phyloP scores from a whole-genome alignment of 2,113 vertebrate species.

The Calonectris borealis region DNA sequence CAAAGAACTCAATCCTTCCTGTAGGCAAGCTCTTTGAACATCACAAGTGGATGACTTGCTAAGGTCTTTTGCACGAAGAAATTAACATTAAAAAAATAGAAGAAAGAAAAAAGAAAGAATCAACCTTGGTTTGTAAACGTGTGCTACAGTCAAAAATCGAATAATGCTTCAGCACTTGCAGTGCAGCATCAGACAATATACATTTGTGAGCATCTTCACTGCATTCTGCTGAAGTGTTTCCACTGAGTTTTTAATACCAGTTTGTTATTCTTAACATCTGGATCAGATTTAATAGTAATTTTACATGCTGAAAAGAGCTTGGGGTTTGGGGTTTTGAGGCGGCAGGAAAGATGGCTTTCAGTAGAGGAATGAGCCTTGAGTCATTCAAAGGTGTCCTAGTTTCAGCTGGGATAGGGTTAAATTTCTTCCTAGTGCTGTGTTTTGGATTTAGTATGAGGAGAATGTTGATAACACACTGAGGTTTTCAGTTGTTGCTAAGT shows the following conservation, averaged over 20 bases:
- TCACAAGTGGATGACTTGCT: neutral
- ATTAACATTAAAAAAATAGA: neutral
- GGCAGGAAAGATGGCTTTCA: neutral
- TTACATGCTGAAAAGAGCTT: neutral
- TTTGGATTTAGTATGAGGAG: too few relatives aligned
- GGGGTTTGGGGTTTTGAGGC: neutral
- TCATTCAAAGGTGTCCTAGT: too few relatives aligned
- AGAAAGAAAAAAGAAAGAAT: neutral
- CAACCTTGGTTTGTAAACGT: neutral
- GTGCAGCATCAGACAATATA: neutral
- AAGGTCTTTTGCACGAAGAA: neutral
- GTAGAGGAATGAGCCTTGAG: neutral
- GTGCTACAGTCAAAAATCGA: neutral
- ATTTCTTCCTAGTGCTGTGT: too few relatives aligned
- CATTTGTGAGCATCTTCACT: neutral
- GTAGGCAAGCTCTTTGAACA: conserved; percentile 7
- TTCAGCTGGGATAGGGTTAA: too few relatives aligned
- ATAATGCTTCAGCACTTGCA: neutral
- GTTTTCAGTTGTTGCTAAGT: too few relatives aligned
- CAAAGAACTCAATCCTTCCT: neutral
- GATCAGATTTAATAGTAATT: conserved; percentile 15
- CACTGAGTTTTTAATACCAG: neutral
- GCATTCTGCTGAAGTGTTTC: neutral
- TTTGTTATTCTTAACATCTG: conserved; percentile 20
- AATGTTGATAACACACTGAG: too few relatives aligned